Conservation (phyloP, 2,888 invertebrate species). For the Machimus rusticus region DNA sequence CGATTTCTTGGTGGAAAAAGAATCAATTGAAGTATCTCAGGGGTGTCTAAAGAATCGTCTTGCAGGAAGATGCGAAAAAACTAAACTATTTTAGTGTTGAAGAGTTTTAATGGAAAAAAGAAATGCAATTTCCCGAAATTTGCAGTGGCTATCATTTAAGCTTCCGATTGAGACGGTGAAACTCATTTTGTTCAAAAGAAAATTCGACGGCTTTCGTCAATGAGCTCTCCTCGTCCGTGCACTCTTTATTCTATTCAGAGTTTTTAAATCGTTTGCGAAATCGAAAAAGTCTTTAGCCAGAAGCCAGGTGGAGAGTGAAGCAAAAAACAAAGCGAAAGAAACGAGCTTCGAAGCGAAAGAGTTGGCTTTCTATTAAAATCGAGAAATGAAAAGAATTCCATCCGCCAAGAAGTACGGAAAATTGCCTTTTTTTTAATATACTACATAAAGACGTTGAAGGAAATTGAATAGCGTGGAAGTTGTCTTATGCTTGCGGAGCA, state of each 20-base stretch:
- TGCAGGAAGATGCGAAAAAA: not conserved
- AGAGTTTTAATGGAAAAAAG: not conserved
- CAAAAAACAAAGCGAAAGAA: not conserved
- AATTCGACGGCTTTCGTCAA: not conserved
- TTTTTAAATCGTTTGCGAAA: not conserved
- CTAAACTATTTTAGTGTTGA: not conserved
- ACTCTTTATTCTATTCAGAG: not conserved
- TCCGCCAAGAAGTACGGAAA: not conserved
- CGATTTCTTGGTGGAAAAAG: not conserved
- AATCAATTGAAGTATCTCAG: not conserved
- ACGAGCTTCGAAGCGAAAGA: not conserved
- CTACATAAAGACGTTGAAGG: not conserved
- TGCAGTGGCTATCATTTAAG: not conserved
- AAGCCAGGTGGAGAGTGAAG: not conserved
- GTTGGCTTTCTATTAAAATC: not conserved
- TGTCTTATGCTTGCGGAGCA: not conserved
- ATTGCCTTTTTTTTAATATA: not conserved
- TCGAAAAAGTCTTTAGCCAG: not conserved
- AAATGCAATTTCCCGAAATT: not conserved
- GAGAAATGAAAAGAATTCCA: not conserved
- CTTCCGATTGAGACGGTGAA: not conserved
- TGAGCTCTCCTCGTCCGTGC: not conserved
- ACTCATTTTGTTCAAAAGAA: not conserved
- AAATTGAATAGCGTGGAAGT: not conserved
- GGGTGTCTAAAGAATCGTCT: not conserved